These are phyloP conservation scores for Lithobates pipiens DNA, from an alignment of 2,797 vertebrate species.

Conservation along the genomic window DNA sequence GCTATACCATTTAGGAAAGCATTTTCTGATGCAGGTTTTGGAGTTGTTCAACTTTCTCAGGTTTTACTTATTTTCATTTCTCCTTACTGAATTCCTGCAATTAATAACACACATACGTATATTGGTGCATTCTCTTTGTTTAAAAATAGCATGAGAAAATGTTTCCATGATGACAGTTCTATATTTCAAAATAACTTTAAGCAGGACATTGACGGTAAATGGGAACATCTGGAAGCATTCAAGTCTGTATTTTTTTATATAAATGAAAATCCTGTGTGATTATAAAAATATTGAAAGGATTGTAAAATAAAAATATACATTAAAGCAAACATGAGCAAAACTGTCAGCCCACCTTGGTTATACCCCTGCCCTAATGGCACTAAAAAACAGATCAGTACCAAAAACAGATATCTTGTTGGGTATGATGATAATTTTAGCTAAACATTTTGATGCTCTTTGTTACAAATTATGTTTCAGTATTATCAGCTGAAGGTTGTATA, in stretches of 20 bases:
- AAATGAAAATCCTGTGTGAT: neutral
- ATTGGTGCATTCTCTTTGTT: slow-evolving; percentile 1
- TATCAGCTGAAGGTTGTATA: too few species aligned
- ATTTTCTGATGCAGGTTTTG: neutral
- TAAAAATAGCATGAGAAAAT: slow-evolving; percentile 30
- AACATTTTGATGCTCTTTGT: too few species aligned
- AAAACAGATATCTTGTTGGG: too few species aligned
- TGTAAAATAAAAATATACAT: too few species aligned
- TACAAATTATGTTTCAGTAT: too few species aligned
- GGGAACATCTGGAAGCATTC: neutral
- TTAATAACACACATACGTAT: slow-evolving; percentile 5
- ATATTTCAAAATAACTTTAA: slow-evolving; percentile 11
- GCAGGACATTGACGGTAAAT: neutral
- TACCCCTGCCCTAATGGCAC: too few species aligned
- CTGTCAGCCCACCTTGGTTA: too few species aligned
- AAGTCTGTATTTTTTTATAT: neutral
- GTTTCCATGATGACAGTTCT: neutral
- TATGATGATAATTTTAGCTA: too few species aligned
- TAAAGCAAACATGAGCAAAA: too few species aligned
- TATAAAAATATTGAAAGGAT: too few species aligned
- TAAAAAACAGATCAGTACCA: too few species aligned
- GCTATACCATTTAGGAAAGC: too few species aligned
- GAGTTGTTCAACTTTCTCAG: neutral
- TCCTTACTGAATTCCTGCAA: neutral
- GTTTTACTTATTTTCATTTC: neutral